Evolutionary conservation across 2,888 invertebrate species (phyloP).

Genomic region (Dasypolia templi): DNA sequence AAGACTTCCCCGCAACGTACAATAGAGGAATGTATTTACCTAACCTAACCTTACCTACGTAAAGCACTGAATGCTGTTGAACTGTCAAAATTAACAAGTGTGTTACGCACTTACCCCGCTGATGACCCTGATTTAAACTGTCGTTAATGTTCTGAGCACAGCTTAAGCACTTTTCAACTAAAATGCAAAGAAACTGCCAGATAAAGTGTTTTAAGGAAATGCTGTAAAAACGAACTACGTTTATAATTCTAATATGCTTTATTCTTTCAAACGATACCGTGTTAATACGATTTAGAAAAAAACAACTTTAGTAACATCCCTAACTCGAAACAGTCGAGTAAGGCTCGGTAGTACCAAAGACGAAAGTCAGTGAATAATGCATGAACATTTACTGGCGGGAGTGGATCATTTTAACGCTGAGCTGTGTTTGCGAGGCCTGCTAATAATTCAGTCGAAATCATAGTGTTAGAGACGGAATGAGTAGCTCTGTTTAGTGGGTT

Average conservation of each 20-base stretch:
- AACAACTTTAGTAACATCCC: constrained; percentile 11
- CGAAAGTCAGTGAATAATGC: constrained; percentile 75
- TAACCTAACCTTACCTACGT: too few species aligned
- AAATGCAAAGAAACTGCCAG: neutral
- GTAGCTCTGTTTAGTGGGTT: neutral
- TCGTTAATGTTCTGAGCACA: neutral
- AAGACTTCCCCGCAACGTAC: too few species aligned
- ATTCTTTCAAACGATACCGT: neutral
- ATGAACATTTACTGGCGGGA: constrained; percentile 68
- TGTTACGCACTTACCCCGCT: neutral
- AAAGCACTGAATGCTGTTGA: neutral
- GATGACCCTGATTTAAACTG: neutral
- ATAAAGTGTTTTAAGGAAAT: neutral
- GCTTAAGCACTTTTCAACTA: neutral
- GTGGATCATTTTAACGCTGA: constrained; percentile 72
- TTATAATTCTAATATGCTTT: too few species aligned
- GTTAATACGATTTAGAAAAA: neutral
- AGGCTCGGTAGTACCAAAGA: constrained; percentile 49
- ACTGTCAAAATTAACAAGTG: neutral
- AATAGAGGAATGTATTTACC: too few species aligned
- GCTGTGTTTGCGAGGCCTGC: constrained; percentile 23
- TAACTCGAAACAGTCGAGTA: constrained; percentile 3
- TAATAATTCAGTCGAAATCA: constrained; percentile 51
- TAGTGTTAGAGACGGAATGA: constrained; percentile 30
- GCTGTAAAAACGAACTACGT: neutral